phyloP scores from a whole-genome alignment of 1,140 invertebrate genomes.

The Propsilocerus akamusi region DNA sequence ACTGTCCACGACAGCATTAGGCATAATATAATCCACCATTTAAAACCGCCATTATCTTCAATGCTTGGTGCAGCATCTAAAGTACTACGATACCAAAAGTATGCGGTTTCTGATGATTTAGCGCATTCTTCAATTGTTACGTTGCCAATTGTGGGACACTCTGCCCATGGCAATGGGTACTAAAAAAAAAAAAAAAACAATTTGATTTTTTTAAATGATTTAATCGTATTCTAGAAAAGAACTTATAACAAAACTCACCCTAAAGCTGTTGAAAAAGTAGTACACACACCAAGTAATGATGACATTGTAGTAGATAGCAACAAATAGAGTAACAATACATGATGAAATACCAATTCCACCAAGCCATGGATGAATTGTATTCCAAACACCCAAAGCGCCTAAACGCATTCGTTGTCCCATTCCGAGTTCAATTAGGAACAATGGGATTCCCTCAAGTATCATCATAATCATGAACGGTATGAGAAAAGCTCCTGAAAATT shows the following conservation, averaged over 20 bases:
- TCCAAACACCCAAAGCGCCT: conserved; percentile 84
- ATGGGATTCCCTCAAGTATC: conserved; percentile 76
- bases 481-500: conserved; percentile 71
- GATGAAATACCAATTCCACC: conserved; percentile 78
- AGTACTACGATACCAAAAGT: conserved; percentile 77
- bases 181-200: conserved; percentile 24
- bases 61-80: conserved; percentile 69
- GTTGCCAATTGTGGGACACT: conserved; percentile 52
- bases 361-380: conserved; percentile 81
- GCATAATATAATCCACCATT: conserved; percentile 90
- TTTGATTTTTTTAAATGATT: not conserved
- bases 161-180: conserved; percentile 65
- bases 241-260: conserved; percentile 32
- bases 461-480: conserved; percentile 94
- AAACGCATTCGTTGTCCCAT: conserved; percentile 78
- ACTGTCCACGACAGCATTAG: conserved; percentile 84
- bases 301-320: conserved; percentile 92
- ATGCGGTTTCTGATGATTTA: conserved; percentile 65
- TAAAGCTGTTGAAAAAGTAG: conserved; percentile 80
- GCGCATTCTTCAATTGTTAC: conserved; percentile 56
- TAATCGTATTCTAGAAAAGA: not conserved
- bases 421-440: conserved; percentile 88
- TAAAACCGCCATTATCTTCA: conserved; percentile 61
- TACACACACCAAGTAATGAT: conserved; percentile 98
- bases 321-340: conserved; percentile 80